phyloP scores from a whole-genome alignment of 2,797 vertebrate species.

The Rhynchotus rufescens region DNA sequence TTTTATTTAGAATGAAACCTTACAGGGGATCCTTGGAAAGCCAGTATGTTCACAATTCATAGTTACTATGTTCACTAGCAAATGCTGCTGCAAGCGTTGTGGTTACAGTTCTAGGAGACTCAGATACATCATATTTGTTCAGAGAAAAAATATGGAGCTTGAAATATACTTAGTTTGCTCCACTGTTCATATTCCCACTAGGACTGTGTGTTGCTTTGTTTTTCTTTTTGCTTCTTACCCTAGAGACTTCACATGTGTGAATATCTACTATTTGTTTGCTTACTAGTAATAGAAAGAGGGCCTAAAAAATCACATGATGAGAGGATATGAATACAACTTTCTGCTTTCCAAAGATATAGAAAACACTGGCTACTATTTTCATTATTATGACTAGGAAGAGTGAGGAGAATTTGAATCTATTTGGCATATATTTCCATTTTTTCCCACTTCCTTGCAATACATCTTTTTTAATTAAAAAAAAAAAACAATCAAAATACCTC shows the following conservation, averaged over 20 bases:
- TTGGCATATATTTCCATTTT: background rate
- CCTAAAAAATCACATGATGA: background rate
- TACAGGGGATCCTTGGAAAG: background rate
- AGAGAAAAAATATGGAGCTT: background rate
- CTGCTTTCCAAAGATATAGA: background rate
- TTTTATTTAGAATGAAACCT: background rate
- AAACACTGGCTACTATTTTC: background rate
- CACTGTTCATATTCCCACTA: background rate
- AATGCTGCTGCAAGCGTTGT: background rate
- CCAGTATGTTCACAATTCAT: background rate
- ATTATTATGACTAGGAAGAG: background rate
- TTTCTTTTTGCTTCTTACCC: background rate
- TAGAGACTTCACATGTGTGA: background rate
- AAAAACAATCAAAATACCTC: background rate
- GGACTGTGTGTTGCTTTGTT: fast-evolving
- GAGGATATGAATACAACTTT: background rate
- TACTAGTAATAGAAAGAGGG: fast-evolving
- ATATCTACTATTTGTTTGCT: background rate
- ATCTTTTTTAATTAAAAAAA: background rate
- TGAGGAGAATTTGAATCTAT: background rate
- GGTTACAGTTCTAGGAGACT: background rate
- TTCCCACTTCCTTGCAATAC: background rate
- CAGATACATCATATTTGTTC: background rate
- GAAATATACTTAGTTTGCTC: background rate
- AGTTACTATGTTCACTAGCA: background rate